Base-by-base conservation (phyloP, 2,888 invertebrate species). In the Xylota segnis region DNA sequence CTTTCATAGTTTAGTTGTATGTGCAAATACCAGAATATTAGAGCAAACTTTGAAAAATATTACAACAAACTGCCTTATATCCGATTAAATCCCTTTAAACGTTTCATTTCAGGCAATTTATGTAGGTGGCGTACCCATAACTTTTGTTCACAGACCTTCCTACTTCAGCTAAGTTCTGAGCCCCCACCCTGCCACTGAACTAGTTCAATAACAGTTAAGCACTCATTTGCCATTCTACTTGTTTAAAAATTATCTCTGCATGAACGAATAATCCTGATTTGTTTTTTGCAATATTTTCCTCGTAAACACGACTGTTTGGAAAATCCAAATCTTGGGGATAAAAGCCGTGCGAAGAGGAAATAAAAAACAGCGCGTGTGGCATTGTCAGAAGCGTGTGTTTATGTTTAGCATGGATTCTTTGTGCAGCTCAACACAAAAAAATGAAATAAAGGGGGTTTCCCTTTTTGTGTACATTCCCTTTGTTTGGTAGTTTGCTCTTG, bases 261-360 rank as follows among this genome's bases (percentile, higher is more conserved):
- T 43, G 14, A 43, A 43, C 43, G 2, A 43, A 43, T 14, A 14
- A 43, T 14, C 14, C 14, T 43, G 6, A n/a, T 43, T 43, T 43
- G 4, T 5, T 43, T 43, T n/a, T 14, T n/a, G 5, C 14, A 43
- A 43, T 43, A 43, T 43, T 43, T 14, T 6, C 14, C 5, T 43
- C 6, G 43, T 14, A 43, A 43, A 43, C 14, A 5, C 2, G 6
- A 43, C 43, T 14, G 14, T 43, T 14, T 43, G 6, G 18, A 10
- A 23, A 34, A 59, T 37, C 10, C 14, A 58, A 34, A 34, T 14
- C 12, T 18, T 14, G 23, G 23, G 12, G 18, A 59, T 12, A 37
- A 12, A 37, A 59, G 12, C 58, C 23, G 37, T 12, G 12, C 14
- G 58, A 59, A 7, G 37, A 23, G 37, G 14, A 61, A 59, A 61